phyloP scores from a whole-genome alignment of 2,888 invertebrate genomes.

The Lithophane semibrunnea region DNA sequence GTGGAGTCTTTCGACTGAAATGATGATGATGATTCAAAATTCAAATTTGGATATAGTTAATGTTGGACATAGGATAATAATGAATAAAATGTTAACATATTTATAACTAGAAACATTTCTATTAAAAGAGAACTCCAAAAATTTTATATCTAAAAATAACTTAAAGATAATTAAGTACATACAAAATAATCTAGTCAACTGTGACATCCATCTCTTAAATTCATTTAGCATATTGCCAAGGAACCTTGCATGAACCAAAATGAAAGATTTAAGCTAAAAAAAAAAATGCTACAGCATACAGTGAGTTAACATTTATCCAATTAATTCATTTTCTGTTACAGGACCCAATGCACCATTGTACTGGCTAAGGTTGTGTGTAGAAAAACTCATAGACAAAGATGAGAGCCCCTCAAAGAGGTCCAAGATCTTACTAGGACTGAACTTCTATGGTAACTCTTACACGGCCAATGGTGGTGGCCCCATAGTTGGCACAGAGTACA shows the following conservation, averaged over 20 bases:
- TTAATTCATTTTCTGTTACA: constrained; percentile 72
- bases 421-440: constrained; percentile 96
- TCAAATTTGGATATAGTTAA: no score
- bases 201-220: not conserved
- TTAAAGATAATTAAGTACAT: no score
- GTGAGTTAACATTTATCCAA: not conserved
- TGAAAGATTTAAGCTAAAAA: no score
- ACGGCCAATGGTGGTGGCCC: constrained; percentile 95
- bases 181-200: not conserved
- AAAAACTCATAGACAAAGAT: constrained; percentile 92
- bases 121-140: no score
- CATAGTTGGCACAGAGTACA: constrained; percentile 94
- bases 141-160: no score
- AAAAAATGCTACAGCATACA: not conserved
- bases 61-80: no score
- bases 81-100: no score
- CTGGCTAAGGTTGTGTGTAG: constrained; percentile 95
- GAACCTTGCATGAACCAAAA: no score
- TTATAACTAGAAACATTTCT: no score
- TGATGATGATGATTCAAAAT: no score
- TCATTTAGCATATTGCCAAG: not conserved
- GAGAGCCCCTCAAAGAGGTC: constrained; percentile 90
- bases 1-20: no score
- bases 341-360: constrained; percentile 97
- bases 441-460: constrained; percentile 98